phyloP scores from a whole-genome alignment of 2,113 vertebrate genomes.

The Cephalopholis sonnerati region DNA sequence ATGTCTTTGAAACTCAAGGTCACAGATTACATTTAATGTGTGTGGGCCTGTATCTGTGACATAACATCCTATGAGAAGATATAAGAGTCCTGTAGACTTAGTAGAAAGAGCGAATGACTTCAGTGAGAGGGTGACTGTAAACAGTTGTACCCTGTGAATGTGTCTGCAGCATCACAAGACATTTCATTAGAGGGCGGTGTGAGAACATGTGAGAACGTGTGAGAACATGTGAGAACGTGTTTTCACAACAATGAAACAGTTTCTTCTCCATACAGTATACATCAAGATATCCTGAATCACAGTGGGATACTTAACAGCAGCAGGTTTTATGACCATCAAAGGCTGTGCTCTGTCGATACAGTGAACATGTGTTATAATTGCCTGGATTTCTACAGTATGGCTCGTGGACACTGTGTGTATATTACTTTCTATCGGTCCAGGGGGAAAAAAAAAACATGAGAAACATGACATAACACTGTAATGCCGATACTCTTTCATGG shows the following conservation, averaged over 20 bases:
- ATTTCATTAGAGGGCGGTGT: no score
- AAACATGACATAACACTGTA: no score
- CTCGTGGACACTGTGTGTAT: not conserved
- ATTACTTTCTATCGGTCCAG: not conserved
- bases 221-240: no score
- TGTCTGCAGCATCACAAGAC: not conserved
- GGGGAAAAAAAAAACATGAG: not conserved
- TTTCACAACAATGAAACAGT: no score
- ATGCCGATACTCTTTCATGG: no score
- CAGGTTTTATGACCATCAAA: not conserved
- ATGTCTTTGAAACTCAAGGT: not conserved
- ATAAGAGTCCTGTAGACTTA: not conserved
- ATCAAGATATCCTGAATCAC: no score
- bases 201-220: no score
- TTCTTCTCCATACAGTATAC: no score
- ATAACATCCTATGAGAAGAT: not conserved
- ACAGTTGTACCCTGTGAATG: not conserved
- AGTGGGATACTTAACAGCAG: not conserved
- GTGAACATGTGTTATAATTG: not conserved
- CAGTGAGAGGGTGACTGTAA: not conserved
- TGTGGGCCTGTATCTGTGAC: not conserved
- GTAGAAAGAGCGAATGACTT: not conserved
- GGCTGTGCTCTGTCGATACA: slow-evolving; percentile 7
- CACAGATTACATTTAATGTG: not conserved
- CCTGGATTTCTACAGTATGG: not conserved